phyloP scores from a whole-genome alignment of 2,888 invertebrate genomes.

The Drosophila anomalata region DNA sequence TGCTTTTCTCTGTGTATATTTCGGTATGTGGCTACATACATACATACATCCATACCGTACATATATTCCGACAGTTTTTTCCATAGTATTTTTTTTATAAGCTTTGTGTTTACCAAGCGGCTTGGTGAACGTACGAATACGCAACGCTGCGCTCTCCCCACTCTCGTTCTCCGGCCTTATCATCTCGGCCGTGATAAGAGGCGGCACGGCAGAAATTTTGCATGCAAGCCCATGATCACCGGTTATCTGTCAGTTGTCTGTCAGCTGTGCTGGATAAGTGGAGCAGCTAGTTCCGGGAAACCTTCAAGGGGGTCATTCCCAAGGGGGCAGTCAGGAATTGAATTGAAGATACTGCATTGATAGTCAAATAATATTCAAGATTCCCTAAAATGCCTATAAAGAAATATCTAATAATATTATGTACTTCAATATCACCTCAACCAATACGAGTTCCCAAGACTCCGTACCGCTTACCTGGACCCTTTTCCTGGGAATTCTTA shows the following conservation, averaged over 20 bases:
- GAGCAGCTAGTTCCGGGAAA: constrained; percentile 32
- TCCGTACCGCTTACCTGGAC: not conserved
- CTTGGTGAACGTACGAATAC: constrained; percentile 46
- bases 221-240: constrained; percentile 36
- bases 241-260: constrained; percentile 25
- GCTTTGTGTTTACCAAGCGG: constrained; percentile 77
- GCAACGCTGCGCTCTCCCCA: constrained; percentile 33
- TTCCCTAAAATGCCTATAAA: too few species aligned
- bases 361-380: too few species aligned
- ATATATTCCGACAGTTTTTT: constrained; percentile 62
- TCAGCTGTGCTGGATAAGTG: constrained; percentile 19
- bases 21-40: constrained; percentile 48
- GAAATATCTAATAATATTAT: too few species aligned
- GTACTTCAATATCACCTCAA: too few species aligned
- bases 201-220: constrained; percentile 29
- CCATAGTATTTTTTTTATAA: constrained; percentile 62
- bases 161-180: constrained; percentile 54
- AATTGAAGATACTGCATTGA: too few species aligned
- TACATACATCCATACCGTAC: constrained; percentile 1
- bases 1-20: constrained; percentile 58
- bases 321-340: not conserved
- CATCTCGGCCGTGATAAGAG: constrained; percentile 61
- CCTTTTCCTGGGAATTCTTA: constrained; percentile 41
- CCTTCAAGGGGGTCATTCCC: constrained; percentile 10
- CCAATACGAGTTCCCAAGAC: constrained; percentile 1